phyloP scores from a whole-genome alignment of 2,113 vertebrate genomes.

The Trematocara variabile region DNA sequence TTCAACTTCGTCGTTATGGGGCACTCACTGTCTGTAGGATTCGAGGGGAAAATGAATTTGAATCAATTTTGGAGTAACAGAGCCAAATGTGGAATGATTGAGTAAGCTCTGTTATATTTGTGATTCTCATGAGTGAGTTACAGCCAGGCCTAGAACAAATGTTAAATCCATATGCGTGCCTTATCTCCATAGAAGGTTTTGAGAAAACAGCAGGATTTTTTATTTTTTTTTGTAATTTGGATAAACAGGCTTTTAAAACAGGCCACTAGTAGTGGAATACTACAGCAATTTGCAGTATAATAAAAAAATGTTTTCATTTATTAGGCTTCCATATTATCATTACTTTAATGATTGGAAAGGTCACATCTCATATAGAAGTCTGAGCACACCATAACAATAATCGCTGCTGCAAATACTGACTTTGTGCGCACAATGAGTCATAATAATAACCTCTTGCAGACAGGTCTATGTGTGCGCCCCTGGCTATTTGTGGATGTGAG shows the following conservation, averaged over 20 bases:
- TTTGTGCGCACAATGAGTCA: neutral
- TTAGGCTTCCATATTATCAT: neutral
- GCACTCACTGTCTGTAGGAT: neutral
- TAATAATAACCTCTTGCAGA: neutral
- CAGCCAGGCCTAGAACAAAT: neutral
- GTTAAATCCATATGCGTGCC: neutral
- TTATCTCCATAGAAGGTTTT: neutral
- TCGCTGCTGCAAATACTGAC: neutral
- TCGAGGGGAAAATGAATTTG: too few relatives aligned
- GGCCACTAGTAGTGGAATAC: neutral
- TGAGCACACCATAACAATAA: neutral
- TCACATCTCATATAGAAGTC: neutral
- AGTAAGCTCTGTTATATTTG: neutral
- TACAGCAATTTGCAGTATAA: neutral
- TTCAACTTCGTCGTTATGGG: neutral
- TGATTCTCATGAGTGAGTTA: neutral
- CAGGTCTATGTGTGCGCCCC: neutral
- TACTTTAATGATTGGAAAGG: neutral
- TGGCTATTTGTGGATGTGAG: neutral
- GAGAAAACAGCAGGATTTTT: neutral
- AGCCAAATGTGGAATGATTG: too few relatives aligned
- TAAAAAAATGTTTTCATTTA: neutral
- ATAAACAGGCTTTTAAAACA: neutral
- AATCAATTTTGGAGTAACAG: too few relatives aligned
- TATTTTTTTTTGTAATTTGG: neutral